These are phyloP conservation scores for Thryonomys swinderianus DNA, from an alignment of 2,113 vertebrate genomes.

Conservation along the genomic window DNA sequence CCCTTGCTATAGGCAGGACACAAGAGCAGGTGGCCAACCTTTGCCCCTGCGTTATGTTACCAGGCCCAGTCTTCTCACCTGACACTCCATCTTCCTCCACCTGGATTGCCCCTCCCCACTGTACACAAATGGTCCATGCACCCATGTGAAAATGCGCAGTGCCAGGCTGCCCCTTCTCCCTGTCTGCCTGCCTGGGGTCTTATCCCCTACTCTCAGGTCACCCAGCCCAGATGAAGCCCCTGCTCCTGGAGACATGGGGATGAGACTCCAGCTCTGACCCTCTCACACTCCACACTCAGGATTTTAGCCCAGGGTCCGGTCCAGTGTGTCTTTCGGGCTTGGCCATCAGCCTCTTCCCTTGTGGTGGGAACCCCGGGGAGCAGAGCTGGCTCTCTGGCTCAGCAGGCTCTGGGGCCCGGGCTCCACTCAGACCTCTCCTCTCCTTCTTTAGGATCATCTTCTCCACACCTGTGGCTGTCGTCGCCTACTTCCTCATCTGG, in stretches of 20 bases:
- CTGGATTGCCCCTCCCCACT: neutral
- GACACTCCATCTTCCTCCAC: neutral
- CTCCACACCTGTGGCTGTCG: slow-evolving; percentile 93
- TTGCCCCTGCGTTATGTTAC: neutral
- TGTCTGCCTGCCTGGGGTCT: neutral
- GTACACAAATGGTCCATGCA: neutral
- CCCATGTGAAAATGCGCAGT: neutral
- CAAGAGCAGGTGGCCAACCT: neutral
- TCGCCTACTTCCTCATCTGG: slow-evolving; percentile 95
- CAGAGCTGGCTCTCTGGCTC: neutral
- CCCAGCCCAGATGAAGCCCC: neutral
- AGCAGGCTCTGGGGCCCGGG: neutral
- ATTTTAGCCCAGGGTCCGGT: neutral
- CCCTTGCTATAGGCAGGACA: neutral
- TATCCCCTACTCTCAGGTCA: neutral
- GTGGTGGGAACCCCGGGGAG: neutral
- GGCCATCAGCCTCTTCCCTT: neutral
- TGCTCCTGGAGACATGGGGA: neutral
- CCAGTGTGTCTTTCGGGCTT: neutral
- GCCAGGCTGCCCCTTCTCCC: neutral
- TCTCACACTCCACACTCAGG: neutral
- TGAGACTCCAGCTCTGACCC: neutral
- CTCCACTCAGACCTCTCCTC: slow-evolving; percentile 9
- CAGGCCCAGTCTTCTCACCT: neutral
- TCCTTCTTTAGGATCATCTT: slow-evolving; percentile 90